Conservation (phyloP, 2,797 vertebrate species). For the Synanceia verrucosa region DNA sequence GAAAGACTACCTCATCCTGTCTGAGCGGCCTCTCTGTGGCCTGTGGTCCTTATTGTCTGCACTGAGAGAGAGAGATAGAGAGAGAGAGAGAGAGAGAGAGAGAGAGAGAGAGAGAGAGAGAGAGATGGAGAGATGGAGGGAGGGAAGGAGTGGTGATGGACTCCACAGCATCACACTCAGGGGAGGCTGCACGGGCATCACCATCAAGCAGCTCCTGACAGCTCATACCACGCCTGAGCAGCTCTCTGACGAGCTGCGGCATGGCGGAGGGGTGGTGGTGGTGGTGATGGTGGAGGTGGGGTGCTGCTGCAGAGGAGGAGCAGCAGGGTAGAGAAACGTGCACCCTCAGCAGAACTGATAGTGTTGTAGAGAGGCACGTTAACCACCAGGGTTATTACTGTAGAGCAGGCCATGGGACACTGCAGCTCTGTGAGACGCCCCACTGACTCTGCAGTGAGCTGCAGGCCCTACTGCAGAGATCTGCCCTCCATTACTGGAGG, state of each 20-base stretch:
- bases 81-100: not conserved
- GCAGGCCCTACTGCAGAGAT: constrained; percentile 65
- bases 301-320: constrained; percentile 26
- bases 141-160: constrained; percentile 68
- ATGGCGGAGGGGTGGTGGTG: constrained; percentile 17
- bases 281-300: not conserved
- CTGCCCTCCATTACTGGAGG: constrained; percentile 46
- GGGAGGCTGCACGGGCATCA: constrained; percentile 74
- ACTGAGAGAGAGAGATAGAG: constrained; percentile 10
- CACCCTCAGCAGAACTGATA: constrained; percentile 81
- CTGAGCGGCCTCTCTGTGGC: constrained; percentile 72
- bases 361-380: constrained; percentile 74
- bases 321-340: constrained; percentile 66
- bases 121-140: not conserved
- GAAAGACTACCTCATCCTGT: constrained; percentile 69
- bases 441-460: constrained; percentile 74
- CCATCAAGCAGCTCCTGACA: constrained; percentile 85
- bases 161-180: constrained; percentile 70
- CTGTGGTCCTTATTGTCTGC: constrained; percentile 62
- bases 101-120: not conserved
- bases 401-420: constrained; percentile 77
- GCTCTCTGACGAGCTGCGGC: constrained; percentile 76
- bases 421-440: constrained; percentile 72
- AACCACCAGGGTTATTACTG: constrained; percentile 79
- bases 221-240: constrained; percentile 87